A percentile compares a stretch with the other conserved stretches of the same genome.
These are phyloP conservation scores for Monoplex corrugatus DNA, from an alignment of 2,888 invertebrate species.

Conservation along the genomic window DNA sequence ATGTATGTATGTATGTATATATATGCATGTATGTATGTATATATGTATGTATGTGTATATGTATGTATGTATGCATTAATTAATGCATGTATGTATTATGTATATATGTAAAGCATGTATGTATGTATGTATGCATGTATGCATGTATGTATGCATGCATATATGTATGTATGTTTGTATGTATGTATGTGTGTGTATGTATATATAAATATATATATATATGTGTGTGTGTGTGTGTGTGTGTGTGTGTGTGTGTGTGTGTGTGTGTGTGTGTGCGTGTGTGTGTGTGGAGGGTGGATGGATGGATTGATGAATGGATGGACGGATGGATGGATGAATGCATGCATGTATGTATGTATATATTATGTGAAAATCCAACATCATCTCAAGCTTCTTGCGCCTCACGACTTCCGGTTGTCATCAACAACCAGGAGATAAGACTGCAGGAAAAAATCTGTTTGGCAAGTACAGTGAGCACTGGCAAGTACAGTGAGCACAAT, in stretches of 20 bases:
- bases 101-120: neutral
- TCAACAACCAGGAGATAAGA: too few species aligned
- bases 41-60: constrained; percentile 14
- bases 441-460: too few species aligned
- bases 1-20: neutral
- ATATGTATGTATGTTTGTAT: neutral
- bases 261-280: neutral
- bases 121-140: neutral
- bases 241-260: neutral
- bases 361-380: too few species aligned
- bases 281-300: too few species aligned
- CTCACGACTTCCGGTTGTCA: too few species aligned
- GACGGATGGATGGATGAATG: too few species aligned
- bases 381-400: too few species aligned
- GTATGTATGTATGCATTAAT: neutral
- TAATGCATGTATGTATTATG: neutral
- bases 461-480: too few species aligned
- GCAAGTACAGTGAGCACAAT: too few species aligned
- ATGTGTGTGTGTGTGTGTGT: neutral
- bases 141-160: neutral
- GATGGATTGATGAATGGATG: too few species aligned
- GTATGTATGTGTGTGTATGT: neutral
- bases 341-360: too few species aligned
- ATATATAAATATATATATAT: neutral
- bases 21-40: neutral